Percentiles rank a stretch among this genome's conserved stretches.
Conservation (phyloP, 2,797 vertebrate genomes). For the Molossus molossus region DNA sequence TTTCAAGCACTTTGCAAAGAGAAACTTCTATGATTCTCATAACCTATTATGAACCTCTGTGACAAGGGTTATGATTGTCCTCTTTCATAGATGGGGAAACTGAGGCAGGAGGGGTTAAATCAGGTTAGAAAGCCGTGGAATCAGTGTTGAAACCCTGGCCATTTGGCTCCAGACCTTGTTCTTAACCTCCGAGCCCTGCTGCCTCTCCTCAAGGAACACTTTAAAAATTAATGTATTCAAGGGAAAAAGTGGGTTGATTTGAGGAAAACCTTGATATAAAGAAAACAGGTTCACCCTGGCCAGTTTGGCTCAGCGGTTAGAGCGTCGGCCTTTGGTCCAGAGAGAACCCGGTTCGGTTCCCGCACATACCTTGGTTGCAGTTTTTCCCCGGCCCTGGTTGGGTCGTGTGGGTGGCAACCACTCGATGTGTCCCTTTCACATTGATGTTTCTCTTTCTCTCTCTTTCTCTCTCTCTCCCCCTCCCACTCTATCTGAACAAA, state of each 20-base stretch:
- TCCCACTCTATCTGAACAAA: too few relatives aligned
- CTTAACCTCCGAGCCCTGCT: neutral
- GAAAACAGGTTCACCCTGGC: neutral
- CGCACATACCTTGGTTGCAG: too few relatives aligned
- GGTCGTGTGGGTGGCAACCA: too few relatives aligned
- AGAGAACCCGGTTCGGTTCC: too few relatives aligned
- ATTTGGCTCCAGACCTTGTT: neutral
- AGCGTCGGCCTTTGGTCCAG: too few relatives aligned
- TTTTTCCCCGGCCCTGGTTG: too few relatives aligned
- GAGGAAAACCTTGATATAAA: neutral
- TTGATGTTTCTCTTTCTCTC: too few relatives aligned
- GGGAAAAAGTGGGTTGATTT: neutral
- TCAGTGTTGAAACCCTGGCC: neutral
- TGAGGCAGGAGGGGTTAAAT: neutral
- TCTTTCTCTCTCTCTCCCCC: too few relatives aligned
- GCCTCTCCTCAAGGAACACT: neutral
- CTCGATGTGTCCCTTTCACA: too few relatives aligned
- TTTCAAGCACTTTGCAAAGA: constrained; percentile 11
- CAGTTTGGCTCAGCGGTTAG: too few relatives aligned
- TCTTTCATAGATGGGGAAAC: constrained; percentile 23
- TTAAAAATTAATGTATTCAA: neutral
- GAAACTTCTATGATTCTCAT: neutral
- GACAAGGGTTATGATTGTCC: neutral
- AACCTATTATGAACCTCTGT: neutral
- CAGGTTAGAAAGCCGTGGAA: neutral